Evolutionary conservation across 2,888 invertebrate genomes (phyloP).

Genomic region (Drosophila pseudotalamancana): DNA sequence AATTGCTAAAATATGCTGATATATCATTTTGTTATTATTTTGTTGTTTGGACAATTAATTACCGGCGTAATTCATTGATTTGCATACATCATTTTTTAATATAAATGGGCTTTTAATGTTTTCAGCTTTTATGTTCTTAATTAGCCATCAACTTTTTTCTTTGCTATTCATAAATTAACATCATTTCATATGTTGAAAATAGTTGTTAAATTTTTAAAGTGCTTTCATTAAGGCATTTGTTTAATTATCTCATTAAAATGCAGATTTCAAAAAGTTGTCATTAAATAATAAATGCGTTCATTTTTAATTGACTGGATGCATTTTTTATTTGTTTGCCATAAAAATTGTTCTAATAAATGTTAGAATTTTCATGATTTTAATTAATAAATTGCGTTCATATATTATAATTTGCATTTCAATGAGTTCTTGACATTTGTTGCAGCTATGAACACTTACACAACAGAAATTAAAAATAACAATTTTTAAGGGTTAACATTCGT

Average conservation of each 20-base stretch:
- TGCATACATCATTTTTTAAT: slow-evolving; percentile 29
- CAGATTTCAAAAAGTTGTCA: neutral
- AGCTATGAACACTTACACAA: no score
- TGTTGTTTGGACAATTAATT: slow-evolving; percentile 33
- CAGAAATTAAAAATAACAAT: neutral
- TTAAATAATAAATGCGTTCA: neutral
- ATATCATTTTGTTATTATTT: slow-evolving; percentile 8
- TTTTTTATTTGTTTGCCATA: neutral
- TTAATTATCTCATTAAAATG: neutral
- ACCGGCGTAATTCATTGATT: slow-evolving; percentile 47
- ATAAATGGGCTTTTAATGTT: slow-evolving; percentile 36
- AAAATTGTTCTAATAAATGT: neutral
- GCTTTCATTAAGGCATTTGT: neutral
- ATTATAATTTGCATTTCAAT: neutral
- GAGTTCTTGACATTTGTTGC: no score
- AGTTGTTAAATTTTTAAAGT: slow-evolving; percentile 3
- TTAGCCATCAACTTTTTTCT: slow-evolving; percentile 7
- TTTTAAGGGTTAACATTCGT: no score
- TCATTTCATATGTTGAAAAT: slow-evolving; percentile 1
- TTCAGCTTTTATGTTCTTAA: slow-evolving; percentile 13
- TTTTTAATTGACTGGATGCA: neutral
- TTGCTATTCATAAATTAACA: slow-evolving; percentile 1
- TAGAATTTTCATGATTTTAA: neutral
- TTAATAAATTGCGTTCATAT: neutral
- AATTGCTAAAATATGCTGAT: slow-evolving; percentile 38